Evolutionary conservation across 2,113 vertebrate genomes (phyloP), one percentile per base, ranked within the genome.

Genomic region (Heterocephalus glaber): DNA sequence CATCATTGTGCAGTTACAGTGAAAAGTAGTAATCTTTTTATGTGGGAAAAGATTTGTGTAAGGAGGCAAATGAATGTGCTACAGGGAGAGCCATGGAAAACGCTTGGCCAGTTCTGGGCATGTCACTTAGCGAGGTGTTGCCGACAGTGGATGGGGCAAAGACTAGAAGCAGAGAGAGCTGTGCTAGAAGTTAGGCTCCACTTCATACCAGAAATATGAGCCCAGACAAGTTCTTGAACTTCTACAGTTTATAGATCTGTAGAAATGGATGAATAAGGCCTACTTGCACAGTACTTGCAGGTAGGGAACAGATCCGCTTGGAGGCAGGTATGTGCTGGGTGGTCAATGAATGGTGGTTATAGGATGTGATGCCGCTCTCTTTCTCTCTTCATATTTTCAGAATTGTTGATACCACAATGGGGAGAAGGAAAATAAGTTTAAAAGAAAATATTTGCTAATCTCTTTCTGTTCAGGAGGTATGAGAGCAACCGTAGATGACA

Each of bases 171-270:
- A 30, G 52, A n/a, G 2, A 38, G 76, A 79, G 52, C 81, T 52
- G 77, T 95, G 94, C 95, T 56, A 4, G 80, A 7, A 52, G 95
- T 85, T 92, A 85, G 81, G 54, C 66, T 72, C 65, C 22, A 33
- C 85, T 76, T 89, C 90, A 85, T 47, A 41, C 58, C 70, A 56
- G 65, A 81, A 86, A 82, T 11, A 44, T 52, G 93, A 92, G 90
- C 82, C 96, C 33, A 47, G 90, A 33, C 88, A 61, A 56, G 95
- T 56, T 44, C 49, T 3, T 94, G 74, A 41, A 80, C 92, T 89
- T 92, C 86, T 79, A 16, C 24, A 13, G 44, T 92, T 89, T 92
- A 74, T 44, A 44, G n/a, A 85, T n/a, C 87, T 77, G 68, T 77
- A 14, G 58, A 52, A 41, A 35, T 47, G 49, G 54, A 28, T 52